A percentile compares a stretch with the other conserved stretches of the same genome.
Evolutionary conservation across 2,797 vertebrate species (phyloP).

Genomic region (Clarias platycephalus): DNA sequence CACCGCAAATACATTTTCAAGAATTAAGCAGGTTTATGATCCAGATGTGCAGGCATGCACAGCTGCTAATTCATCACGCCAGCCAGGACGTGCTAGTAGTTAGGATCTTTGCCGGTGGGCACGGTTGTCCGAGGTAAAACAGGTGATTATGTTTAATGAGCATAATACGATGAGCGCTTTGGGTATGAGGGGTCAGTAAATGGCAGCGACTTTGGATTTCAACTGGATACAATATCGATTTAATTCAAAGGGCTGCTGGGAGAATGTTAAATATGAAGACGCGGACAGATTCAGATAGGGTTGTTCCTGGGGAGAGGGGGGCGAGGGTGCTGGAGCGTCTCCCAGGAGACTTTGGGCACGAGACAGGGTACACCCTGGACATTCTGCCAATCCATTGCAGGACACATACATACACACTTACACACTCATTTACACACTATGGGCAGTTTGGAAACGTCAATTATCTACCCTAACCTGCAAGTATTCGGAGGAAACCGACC

Average conservation of each 20-base stretch:
- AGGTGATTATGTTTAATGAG: constrained; percentile 43
- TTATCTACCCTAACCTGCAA: too few species aligned
- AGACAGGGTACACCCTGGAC: too few species aligned
- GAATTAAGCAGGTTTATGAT: constrained; percentile 19
- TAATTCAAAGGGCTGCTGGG: constrained; percentile 1
- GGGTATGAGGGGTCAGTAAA: constrained; percentile 38
- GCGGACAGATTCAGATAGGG: neutral
- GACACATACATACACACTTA: too few species aligned
- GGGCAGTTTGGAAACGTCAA: too few species aligned
- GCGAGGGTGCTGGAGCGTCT: too few species aligned
- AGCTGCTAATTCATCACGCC: neutral
- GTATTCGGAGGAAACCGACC: too few species aligned
- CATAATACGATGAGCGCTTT: constrained; percentile 28
- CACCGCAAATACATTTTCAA: constrained; percentile 1
- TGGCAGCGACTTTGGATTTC: constrained; percentile 12
- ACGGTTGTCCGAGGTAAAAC: constrained; percentile 36
- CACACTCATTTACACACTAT: too few species aligned
- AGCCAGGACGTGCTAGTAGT: neutral
- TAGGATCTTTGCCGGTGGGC: constrained; percentile 20
- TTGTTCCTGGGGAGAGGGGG: neutral
- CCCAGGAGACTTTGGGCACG: too few species aligned
- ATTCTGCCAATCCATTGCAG: too few species aligned
- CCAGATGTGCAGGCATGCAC: constrained; percentile 9
- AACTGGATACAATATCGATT: constrained; percentile 17
- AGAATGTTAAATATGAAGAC: constrained; percentile 16